Conservation (phyloP, 2,113 vertebrate species). For the Dicrurus megarhynchus region DNA sequence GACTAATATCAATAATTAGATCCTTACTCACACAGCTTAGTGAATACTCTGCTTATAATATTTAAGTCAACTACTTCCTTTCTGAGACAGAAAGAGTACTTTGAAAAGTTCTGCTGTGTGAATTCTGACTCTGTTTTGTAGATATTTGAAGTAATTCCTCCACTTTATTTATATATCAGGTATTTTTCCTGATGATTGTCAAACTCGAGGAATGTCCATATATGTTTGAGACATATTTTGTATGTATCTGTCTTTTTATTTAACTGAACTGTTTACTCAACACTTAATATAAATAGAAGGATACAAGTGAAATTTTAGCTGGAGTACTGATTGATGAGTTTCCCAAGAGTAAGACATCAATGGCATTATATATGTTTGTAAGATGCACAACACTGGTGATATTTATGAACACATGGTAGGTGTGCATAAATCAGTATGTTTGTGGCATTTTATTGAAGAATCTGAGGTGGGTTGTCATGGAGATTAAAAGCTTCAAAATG, state of each 20-base stretch:
- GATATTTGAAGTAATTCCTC: not conserved
- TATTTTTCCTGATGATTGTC: not conserved
- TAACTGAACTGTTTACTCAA: slow-evolving; percentile 20
- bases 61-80: not conserved
- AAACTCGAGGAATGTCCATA: not conserved
- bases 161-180: not conserved
- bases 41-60: not conserved
- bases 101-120: not conserved
- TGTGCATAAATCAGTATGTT: slow-evolving; percentile 71
- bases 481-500: slow-evolving; percentile 81
- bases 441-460: slow-evolving; percentile 77
- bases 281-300: slow-evolving; percentile 42
- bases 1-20: slow-evolving; percentile 14
- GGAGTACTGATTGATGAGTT: slow-evolving; percentile 50
- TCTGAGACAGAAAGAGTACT: not conserved
- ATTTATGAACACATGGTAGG: slow-evolving; percentile 75
- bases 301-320: slow-evolving; percentile 62
- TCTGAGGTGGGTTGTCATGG: slow-evolving; percentile 78
- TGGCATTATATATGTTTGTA: slow-evolving; percentile 49
- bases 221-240: not conserved
- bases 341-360: slow-evolving; percentile 53
- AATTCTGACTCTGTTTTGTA: not conserved
- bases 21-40: not conserved
- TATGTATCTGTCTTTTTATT: not conserved
- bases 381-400: slow-evolving; percentile 55